Base-by-base conservation (phyloP, 2,113 vertebrate genomes). In the Numenius arquata region DNA sequence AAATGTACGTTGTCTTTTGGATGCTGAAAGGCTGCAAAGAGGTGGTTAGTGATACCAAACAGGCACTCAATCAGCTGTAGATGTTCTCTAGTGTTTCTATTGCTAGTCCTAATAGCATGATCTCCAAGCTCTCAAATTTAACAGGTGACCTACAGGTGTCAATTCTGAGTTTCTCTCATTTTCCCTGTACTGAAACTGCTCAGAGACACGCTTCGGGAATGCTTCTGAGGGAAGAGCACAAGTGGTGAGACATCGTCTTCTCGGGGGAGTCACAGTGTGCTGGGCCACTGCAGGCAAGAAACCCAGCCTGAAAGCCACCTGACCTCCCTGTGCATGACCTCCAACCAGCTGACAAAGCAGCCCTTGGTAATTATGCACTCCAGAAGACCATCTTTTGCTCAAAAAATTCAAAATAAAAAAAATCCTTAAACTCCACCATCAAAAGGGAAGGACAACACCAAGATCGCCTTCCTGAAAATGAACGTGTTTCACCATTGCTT, bases 401-500 rank as follows among this genome's bases (percentile, higher is more conserved):
- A 75, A 23, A 78, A 89, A 82, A 70, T 4, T 23, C 8, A 79
- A 70, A 75, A n/a, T 19, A 67, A 74, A n/a, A 77, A 77, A 80
- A 36, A 73, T 27, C 26, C 40, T 56, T 58, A 27, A 62, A 36
- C 32, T 74, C 52, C 5, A 53, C 16, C 30, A 32, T 22, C 34
- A 67, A 36, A 82, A 74, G 13, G 12, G 25, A 77, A 67, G 29
- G 15, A 17, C 22, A 81, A 77, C 0, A 40, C 23, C 0, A 0
- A 43, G 23, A 41, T 4, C 29, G 32, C 36, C 17, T 84, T 62
- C 18, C 43, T 38, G 21, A 94, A 94, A 85, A 79, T 12, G 5
- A 72, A 47, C 5, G 38, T 0, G 0, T 40, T 72, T 63, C 48
- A 41, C 20, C 2, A 5, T 32, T 45, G 63, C 26, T 78, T 71